Evolutionary conservation across 1,140 invertebrate species (phyloP).

Genomic region (Cheumatopsyche charites): DNA sequence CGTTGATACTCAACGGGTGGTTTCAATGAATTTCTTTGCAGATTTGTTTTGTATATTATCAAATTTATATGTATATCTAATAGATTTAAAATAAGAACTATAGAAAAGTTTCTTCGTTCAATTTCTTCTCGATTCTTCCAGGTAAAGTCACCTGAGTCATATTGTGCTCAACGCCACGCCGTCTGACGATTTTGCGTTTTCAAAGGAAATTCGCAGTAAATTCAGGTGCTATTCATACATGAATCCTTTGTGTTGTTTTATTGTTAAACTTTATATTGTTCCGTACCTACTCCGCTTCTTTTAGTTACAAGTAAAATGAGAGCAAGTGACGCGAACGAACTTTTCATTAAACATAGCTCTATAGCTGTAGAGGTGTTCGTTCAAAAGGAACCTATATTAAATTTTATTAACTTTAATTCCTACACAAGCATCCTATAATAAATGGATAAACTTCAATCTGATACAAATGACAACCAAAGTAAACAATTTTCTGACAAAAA

Average conservation of each 20-base stretch:
- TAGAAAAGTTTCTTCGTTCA: too few species aligned
- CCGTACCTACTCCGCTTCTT: conserved; percentile 1
- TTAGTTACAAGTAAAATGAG: conserved; percentile 16
- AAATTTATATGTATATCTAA: too few species aligned
- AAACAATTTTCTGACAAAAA: too few species aligned
- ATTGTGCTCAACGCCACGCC: conserved; percentile 11
- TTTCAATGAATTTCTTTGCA: too few species aligned
- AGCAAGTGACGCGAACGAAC: not conserved
- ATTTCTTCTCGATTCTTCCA: too few species aligned
- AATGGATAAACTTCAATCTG: not conserved
- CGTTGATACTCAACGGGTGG: too few species aligned
- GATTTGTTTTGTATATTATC: too few species aligned
- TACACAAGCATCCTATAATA: not conserved
- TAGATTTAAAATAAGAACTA: too few species aligned
- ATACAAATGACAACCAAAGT: not conserved
- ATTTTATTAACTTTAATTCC: not conserved
- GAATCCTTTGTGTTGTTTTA: conserved; percentile 25
- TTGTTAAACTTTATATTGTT: conserved; percentile 21
- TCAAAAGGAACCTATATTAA: not conserved
- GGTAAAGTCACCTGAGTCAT: not conserved
- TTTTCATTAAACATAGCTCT: not conserved
- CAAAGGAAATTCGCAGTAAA: conserved; percentile 24
- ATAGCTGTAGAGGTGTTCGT: not conserved
- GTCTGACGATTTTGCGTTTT: conserved; percentile 21
- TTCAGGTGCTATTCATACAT: conserved; percentile 24